Percentiles rank a stretch among this genome's conserved stretches.
These are phyloP conservation scores for Rhinolophus ferrumequinum DNA, from an alignment of 2,113 vertebrate species.

Conservation along the genomic window DNA sequence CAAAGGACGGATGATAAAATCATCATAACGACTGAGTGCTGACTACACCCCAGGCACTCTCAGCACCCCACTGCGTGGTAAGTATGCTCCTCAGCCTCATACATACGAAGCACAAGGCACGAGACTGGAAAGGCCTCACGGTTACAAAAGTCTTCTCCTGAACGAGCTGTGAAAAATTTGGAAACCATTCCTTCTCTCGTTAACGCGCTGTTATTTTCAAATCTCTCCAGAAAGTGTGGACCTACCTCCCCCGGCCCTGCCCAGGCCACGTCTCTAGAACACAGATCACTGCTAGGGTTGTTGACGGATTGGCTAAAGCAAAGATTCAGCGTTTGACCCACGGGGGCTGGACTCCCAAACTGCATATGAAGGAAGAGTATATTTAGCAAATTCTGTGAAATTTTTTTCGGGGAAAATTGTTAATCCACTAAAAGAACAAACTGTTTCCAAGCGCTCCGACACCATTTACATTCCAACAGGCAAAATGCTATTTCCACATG, in stretches of 20 bases:
- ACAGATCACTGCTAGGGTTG: neutral
- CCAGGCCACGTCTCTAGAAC: neutral
- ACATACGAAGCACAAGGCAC: rapidly evolving
- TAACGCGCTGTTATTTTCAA: neutral
- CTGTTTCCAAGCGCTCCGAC: neutral
- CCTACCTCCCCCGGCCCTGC: rapidly evolving
- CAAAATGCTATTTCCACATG: conserved; percentile 28
- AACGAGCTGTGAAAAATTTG: neutral
- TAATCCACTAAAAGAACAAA: conserved; percentile 55
- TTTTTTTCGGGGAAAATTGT: conserved; percentile 19
- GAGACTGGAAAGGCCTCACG: neutral
- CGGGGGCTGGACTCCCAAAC: neutral
- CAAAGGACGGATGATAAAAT: neutral
- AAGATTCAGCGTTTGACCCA: neutral
- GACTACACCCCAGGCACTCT: too few species aligned
- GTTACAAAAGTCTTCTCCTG: neutral
- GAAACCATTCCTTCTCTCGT: neutral
- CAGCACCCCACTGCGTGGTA: neutral
- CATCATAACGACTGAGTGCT: neutral
- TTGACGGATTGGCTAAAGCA: neutral
- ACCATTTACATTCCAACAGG: conserved; percentile 20
- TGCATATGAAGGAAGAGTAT: neutral
- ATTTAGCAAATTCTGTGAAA: neutral
- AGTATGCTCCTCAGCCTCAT: neutral
- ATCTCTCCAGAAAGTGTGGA: neutral